Evolutionary conservation across 2,888 invertebrate species (phyloP), one percentile per base, ranked within the genome.

Genomic region (Meghimatium bilineatum): DNA sequence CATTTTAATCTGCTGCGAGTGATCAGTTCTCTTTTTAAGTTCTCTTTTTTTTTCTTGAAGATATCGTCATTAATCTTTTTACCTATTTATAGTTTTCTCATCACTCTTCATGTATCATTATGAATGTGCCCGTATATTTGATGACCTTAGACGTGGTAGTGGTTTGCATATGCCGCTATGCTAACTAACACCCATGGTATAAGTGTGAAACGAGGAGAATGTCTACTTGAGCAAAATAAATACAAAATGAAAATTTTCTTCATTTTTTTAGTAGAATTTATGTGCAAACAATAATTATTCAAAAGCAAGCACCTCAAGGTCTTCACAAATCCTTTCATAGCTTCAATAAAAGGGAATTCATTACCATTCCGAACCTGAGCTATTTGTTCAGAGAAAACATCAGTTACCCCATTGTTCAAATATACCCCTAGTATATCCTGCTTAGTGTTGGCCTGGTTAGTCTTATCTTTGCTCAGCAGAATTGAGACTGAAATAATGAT

Each of bases 351-450:
- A 32, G 66, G 67, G 26, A 36, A 78, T 78, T 78, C 78, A 78
- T 78, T 66, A 66, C 78, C 66, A 66, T 63, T 78, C 10, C n/a
- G n/a, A 78, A 67, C 66, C 32, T 78, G 66, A 44, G 44, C 49
- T 78, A 78, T 78, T 66, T 78, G 78, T 67, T 44, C 49, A 66
- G 78, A 32, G 6, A 44, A 78, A 78, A 78, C 38, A 82, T 49
- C 63, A 67, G 75, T 76, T 82, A 67, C 34, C 44, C 75, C 60
- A 36, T 82, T 74, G 76, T 38, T 82, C 74, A 67, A 76, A 77
- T 32, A 82, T 36, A 83, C 32, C 78, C 78, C 3, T 67, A 20
- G 66, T 49, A 34, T 63, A 76, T 34, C 60, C 76, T 29, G 49
- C 44, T 74, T 74, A 29, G 32, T 52, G 23, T n/a, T 2, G 32